Conservation (phyloP, 2,113 vertebrate genomes). For the Malurus alboscapulatus region DNA sequence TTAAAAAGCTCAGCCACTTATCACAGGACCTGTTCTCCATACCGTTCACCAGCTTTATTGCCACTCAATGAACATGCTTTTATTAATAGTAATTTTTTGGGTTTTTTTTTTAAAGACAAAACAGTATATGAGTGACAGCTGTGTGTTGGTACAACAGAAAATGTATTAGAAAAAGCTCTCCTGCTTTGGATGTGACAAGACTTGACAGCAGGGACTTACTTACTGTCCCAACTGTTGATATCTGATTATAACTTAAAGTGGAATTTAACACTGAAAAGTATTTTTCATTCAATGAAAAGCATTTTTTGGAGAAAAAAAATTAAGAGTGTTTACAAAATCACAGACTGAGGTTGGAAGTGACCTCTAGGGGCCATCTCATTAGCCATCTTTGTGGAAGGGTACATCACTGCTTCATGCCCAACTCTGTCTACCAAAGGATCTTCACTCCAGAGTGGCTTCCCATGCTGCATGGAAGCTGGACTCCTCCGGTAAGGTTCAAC, state of each 20-base stretch:
- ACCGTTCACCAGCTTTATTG: not conserved
- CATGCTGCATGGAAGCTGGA: not conserved
- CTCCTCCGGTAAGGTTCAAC: not conserved
- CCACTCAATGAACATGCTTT: not conserved
- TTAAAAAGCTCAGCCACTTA: not conserved
- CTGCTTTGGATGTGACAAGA: not conserved
- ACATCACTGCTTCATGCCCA: not conserved
- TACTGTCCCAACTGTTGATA: not conserved
- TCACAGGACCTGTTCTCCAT: not conserved
- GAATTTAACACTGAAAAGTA: not conserved
- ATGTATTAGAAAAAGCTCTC: not conserved
- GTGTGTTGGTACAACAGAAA: not conserved
- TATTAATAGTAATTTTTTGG: not conserved
- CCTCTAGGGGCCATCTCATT: fast-evolving
- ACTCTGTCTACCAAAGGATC: not conserved
- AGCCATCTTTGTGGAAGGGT: not conserved
- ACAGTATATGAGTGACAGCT: not conserved
- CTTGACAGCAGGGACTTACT: not conserved
- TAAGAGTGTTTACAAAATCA: not conserved
- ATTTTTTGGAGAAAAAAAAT: not conserved
- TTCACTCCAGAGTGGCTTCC: not conserved
- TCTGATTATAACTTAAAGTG: not conserved
- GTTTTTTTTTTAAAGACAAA: not conserved
- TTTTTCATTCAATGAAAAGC: not conserved
- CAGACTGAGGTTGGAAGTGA: not conserved